Base-by-base conservation (phyloP, 2,113 vertebrate species). In the Psophia crepitans region DNA sequence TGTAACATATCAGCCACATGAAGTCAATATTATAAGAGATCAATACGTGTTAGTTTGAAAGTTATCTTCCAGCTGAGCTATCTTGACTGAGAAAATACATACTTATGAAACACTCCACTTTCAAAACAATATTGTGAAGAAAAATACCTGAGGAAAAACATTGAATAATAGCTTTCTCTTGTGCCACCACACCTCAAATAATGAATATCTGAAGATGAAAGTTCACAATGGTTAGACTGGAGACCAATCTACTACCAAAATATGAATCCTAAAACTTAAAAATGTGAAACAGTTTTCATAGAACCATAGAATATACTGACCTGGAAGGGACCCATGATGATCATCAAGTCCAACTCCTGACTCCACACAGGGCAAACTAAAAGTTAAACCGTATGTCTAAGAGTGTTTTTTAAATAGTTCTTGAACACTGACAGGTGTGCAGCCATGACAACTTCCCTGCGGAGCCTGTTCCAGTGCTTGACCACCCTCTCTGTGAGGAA, bases 261-360 rank as follows among this genome's bases (percentile, higher is more conserved):
- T 20, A 69, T 54, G 18, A 69, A 43, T 49, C 8, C 7, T 44
- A 51, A 93, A 66, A 66, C 11, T 12, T 53, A 68, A 39, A 93
- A 84, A 51, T 13, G 3, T 51, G 22, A 88, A 84, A 26, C 3
- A 8, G 48, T 68, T 88, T 81, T 76, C 26, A 13, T 12, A 61
- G 35, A 73, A 27, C 18, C 54, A 46, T n/a, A 46, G 33, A 58
- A 27, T 49, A 43, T 26, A 12, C 14, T 73, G 65, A 60, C 14
- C 1, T 39, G 3, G 16, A 85, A 66, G 14, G 12, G 20, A 54
- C 3, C 6, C n/a, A 41, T 0, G 1, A 10, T 28, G 33, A 65
- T 35, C 11, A 22, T 28, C 7, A 1, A 6, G 7, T 43, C 44
- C 6, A 21, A 53, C 7, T 58, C 17, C 44, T 71, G 39, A 71